Conservation (phyloP, 2,113 vertebrate genomes). For the Sardina pilchardus region DNA sequence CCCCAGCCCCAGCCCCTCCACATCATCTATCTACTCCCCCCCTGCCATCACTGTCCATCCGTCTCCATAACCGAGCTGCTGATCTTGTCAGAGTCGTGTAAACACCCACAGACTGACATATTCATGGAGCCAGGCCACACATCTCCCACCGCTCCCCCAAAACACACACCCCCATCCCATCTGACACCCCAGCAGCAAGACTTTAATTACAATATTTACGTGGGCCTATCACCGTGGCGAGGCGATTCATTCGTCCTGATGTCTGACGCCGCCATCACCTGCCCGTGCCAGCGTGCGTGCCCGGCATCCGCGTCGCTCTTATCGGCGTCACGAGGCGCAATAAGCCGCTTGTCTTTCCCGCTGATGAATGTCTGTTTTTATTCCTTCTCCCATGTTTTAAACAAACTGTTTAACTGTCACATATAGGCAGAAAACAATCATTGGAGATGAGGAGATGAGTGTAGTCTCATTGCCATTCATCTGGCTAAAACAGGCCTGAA, state of each 20-base stretch:
- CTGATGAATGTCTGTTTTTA: not conserved
- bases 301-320: not conserved
- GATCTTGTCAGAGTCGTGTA: not conserved
- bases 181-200: not conserved
- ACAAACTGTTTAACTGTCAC: not conserved
- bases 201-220: not conserved
- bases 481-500: not conserved
- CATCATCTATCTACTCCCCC: not conserved
- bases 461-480: not conserved
- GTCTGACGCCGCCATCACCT: not conserved
- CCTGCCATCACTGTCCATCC: not conserved
- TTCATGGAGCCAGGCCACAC: not conserved
- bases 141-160: not conserved
- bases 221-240: not conserved
- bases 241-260: not conserved
- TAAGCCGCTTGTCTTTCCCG: not conserved
- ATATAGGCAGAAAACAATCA: not conserved
- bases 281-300: not conserved
- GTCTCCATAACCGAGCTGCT: not conserved
- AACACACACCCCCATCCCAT: not conserved
- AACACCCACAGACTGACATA: constrained; percentile 7
- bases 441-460: not conserved
- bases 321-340: not conserved
- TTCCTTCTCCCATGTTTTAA: not conserved
- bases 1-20: not conserved